Evolutionary conservation across 2,113 vertebrate genomes (phyloP).

Genomic region (Tetrao urogallus): DNA sequence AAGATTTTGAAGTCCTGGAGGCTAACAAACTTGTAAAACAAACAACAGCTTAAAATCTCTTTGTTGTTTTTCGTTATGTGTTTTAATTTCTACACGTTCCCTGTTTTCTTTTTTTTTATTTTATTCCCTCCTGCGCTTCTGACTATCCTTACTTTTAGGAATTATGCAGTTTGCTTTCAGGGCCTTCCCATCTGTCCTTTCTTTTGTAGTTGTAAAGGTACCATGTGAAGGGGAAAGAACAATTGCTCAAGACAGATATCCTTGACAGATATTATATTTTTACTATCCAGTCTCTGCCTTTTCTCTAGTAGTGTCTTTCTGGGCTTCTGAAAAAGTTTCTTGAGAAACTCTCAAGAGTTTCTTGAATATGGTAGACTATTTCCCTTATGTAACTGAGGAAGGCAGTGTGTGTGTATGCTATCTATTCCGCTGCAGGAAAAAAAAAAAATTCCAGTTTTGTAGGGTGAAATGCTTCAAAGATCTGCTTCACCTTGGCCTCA

Average conservation of each 20-base stretch:
- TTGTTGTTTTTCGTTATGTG: neutral
- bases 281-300: neutral
- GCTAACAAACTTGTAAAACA: neutral
- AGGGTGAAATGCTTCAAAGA: neutral
- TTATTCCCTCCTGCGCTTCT: neutral
- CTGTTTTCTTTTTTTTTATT: neutral
- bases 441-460: neutral
- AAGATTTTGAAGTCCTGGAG: neutral
- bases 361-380: neutral
- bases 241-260: neutral
- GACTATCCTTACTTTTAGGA: neutral
- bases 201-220: neutral
- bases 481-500: neutral
- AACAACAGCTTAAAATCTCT: neutral
- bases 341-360: neutral
- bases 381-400: neutral
- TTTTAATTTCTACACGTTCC: neutral
- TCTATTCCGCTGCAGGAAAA: neutral
- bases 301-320: neutral
- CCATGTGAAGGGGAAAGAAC: neutral
- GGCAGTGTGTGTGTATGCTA: neutral
- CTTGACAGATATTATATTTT: neutral
- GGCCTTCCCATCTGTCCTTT: neutral
- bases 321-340: neutral
- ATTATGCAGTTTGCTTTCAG: neutral